These are phyloP conservation scores for Polia nebulosa DNA, from an alignment of 2,888 invertebrate genomes.

Conservation along the genomic window DNA sequence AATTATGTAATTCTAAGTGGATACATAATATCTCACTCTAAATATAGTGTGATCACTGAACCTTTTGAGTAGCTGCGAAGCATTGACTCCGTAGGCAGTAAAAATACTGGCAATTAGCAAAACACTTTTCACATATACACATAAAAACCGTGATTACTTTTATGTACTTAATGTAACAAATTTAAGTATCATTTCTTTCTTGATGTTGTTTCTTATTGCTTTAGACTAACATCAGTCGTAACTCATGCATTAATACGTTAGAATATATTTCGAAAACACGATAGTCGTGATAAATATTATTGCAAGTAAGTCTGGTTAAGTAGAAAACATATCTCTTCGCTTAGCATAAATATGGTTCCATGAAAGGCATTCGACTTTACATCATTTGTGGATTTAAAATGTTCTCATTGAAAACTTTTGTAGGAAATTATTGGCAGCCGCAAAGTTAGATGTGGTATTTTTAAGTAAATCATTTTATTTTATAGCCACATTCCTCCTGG, in stretches of 20 bases:
- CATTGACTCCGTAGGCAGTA: background rate
- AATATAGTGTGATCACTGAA: background rate
- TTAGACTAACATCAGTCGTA: conserved; percentile 1
- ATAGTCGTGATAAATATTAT: conserved; percentile 27
- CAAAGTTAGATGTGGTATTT: background rate
- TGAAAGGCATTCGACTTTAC: background rate
- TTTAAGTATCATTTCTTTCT: conserved; percentile 5
- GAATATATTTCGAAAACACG: background rate
- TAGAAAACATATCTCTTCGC: conserved; percentile 2
- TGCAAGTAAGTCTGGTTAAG: conserved; percentile 39
- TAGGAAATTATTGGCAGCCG: background rate
- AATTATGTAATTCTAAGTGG: background rate
- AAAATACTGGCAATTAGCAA: background rate
- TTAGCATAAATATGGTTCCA: background rate
- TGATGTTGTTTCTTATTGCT: conserved; percentile 27
- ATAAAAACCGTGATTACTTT: conserved; percentile 2
- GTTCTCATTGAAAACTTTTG: background rate
- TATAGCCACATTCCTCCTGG: conserved; percentile 11
- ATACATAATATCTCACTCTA: background rate
- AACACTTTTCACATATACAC: conserved; percentile 10
- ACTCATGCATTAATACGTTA: conserved; percentile 1
- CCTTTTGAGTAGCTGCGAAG: background rate
- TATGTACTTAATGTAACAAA: conserved; percentile 14
- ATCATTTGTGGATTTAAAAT: background rate
- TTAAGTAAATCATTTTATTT: conserved; percentile 8